Evolutionary conservation across 1,140 invertebrate genomes (phyloP), one percentile per base, ranked within the genome.

Genomic region (Drosophila bifasciata): DNA sequence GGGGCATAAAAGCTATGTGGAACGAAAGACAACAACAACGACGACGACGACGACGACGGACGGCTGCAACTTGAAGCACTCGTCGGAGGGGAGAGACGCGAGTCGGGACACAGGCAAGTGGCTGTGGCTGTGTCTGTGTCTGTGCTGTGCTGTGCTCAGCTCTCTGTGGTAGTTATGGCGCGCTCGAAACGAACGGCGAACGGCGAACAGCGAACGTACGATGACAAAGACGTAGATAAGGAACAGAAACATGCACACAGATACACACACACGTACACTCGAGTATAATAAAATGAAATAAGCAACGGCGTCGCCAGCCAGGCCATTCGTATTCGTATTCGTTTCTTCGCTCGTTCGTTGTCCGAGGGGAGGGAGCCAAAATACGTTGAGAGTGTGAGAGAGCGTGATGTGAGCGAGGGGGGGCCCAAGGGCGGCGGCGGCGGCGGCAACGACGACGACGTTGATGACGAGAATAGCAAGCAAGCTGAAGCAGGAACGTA

Each of bases 141-240:
- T n/a, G n/a, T n/a, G n/a, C n/a, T n/a, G n/a, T n/a, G n/a, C n/a
- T 48, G 46, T 60, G 64, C 51, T 19, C n/a, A 36, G 53, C 50
- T 64, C 59, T 36, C 72, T 79, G 71, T 79, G 84, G 84, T 89
- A 76, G 84, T 89, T 79, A 88, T 89, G 84, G 79, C 75, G 84
- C 84, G 84, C 84, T 78, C 75, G 73, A 76, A 88, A 53, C 76
- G 81, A 86, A 74, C 71, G 52, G 66, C 76, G 81, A 86, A 74
- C 71, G 52, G 66, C 67, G 67, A 67, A 67, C 50, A 70, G 76
- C 80, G 69, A 76, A 62, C 73, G 62, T 67, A 88, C 83, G 83
- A 86, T 86, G 81, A 86, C 81, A 86, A 86, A 86, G 81, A 86
- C 81, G 81, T 83, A 86, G 81, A 86, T 86, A 86, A 86, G 81